A percentile compares a stretch with the other conserved stretches of the same genome.
These are phyloP conservation scores for Tragulus kanchil DNA, from an alignment of 2,113 vertebrate genomes.

Conservation along the genomic window DNA sequence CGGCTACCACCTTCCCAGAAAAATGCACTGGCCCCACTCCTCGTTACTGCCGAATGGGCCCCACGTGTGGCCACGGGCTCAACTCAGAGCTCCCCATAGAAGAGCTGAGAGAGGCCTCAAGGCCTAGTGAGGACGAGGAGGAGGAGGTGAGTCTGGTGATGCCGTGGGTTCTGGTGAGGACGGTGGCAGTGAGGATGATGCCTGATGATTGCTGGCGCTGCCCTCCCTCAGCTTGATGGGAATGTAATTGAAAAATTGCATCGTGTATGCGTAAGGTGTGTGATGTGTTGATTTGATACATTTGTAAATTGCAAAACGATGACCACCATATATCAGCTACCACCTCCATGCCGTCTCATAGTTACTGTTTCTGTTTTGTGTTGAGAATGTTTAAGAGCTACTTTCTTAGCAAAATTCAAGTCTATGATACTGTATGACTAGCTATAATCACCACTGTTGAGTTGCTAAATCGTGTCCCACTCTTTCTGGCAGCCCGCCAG, in stretches of 20 bases:
- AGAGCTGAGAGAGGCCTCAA: fast-evolving
- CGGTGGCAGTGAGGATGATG: fast-evolving
- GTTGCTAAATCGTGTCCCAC: no score
- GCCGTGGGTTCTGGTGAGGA: no score
- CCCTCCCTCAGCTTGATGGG: background rate
- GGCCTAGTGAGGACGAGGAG: fast-evolving
- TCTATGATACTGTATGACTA: no score
- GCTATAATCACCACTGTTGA: background rate
- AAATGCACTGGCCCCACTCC: background rate
- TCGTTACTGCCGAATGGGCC: background rate
- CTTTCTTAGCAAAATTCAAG: background rate
- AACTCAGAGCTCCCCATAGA: background rate
- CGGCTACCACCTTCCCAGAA: background rate
- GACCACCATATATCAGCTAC: background rate
- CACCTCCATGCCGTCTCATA: background rate
- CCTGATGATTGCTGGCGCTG: background rate
- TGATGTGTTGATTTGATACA: background rate
- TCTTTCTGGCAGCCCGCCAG: no score
- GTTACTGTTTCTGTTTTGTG: background rate
- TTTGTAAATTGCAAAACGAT: background rate
- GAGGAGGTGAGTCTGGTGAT: background rate
- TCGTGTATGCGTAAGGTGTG: background rate
- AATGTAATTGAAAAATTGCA: background rate
- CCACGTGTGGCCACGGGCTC: background rate
- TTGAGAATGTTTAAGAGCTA: background rate